Evolutionary conservation across 2,888 invertebrate genomes (phyloP).

Genomic region (Noctuana brunneofusca): DNA sequence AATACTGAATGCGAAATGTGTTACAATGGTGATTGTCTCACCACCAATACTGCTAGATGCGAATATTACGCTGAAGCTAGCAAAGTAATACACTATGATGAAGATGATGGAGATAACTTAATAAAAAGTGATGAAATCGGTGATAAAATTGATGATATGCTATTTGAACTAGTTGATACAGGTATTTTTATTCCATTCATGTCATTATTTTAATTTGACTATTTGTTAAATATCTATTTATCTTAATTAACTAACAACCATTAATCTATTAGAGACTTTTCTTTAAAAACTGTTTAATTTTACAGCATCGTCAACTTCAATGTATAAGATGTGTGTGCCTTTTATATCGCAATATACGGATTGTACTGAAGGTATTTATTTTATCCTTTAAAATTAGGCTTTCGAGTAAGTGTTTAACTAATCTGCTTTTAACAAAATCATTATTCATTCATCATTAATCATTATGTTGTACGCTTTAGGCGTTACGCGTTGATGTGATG

Average conservation of each 20-base stretch:
- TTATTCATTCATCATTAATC: too few relatives aligned
- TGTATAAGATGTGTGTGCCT: constrained; percentile 58
- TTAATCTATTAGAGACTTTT: too few relatives aligned
- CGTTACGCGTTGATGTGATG: not conserved
- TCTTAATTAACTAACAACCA: not conserved
- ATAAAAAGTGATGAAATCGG: not conserved
- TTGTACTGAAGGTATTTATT: constrained; percentile 60
- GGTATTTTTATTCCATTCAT: constrained; percentile 41
- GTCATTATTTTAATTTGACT: not conserved
- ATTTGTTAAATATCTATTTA: not conserved
- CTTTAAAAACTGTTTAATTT: too few relatives aligned
- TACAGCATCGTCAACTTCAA: constrained; percentile 45
- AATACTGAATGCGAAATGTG: constrained; percentile 44
- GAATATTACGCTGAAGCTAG: constrained; percentile 52
- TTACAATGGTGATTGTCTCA: constrained; percentile 51
- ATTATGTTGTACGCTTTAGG: too few relatives aligned
- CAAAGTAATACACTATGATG: constrained; percentile 39
- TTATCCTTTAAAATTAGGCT: not conserved
- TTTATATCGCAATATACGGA: constrained; percentile 59
- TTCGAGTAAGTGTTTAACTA: too few relatives aligned
- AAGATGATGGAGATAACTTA: constrained; percentile 28
- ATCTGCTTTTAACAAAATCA: too few relatives aligned
- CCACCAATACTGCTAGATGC: constrained; percentile 46
- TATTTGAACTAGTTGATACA: constrained; percentile 51
- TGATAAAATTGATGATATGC: constrained; percentile 46